These are phyloP conservation scores for Asbolus verrucosus DNA, from an alignment of 1,140 invertebrate species.

Conservation along the genomic window DNA sequence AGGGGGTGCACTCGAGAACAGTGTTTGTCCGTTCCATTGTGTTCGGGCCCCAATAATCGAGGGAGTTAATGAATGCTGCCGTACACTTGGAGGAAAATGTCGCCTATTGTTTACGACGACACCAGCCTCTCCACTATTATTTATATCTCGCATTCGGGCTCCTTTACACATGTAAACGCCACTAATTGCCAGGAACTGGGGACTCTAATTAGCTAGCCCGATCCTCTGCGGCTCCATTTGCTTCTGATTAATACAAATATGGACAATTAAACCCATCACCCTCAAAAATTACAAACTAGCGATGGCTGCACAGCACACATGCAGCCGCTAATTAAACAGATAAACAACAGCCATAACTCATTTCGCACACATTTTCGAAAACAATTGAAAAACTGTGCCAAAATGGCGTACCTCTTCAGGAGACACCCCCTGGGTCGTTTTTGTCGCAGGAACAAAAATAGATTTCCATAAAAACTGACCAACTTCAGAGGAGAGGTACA, in stretches of 20 bases:
- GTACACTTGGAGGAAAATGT: constrained; percentile 35
- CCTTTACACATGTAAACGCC: constrained; percentile 39
- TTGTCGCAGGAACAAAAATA: no score
- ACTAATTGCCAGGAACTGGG: constrained; percentile 38
- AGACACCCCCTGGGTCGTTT: no score
- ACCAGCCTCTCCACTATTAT: constrained; percentile 31
- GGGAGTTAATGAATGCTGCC: constrained; percentile 40
- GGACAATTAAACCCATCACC: constrained; percentile 23
- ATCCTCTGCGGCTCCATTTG: constrained; percentile 34
- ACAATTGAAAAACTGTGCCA: no score
- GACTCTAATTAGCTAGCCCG: constrained; percentile 32
- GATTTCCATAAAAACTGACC: no score
- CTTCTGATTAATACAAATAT: constrained; percentile 38
- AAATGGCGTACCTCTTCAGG: no score
- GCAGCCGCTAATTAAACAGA: no score
- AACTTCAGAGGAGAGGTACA: no score
- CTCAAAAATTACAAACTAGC: constrained; percentile 15
- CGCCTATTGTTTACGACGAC: constrained; percentile 37
- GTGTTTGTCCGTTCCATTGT: constrained; percentile 34
- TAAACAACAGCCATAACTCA: no score
- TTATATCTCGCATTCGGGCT: constrained; percentile 34
- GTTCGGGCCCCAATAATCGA: constrained; percentile 25
- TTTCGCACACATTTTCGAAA: no score
- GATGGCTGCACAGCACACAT: no score
- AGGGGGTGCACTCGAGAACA: constrained; percentile 30